These are phyloP conservation scores for Elegia similella DNA, from an alignment of 2,888 invertebrate genomes.

Conservation along the genomic window DNA sequence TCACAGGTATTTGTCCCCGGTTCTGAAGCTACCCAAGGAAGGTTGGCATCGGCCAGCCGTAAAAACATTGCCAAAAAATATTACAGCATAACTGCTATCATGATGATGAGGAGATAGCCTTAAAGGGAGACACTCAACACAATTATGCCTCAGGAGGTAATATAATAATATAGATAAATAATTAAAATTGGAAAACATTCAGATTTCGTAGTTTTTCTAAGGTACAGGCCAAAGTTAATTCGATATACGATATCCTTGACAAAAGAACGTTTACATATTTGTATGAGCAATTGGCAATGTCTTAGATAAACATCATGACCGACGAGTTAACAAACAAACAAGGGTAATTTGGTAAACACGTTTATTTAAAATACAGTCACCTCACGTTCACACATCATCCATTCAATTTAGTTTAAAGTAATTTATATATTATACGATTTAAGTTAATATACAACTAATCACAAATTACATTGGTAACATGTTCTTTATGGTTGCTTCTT, in stretches of 20 bases:
- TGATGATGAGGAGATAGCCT: no score
- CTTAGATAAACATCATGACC: conserved; percentile 12
- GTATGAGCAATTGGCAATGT: not conserved
- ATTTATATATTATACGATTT: conserved; percentile 33
- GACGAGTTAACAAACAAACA: conserved; percentile 39
- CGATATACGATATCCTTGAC: not conserved
- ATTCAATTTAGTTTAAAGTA: conserved; percentile 54
- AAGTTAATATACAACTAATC: conserved; percentile 31
- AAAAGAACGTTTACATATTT: not conserved
- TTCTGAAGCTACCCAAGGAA: no score
- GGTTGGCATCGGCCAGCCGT: no score
- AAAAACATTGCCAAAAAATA: no score
- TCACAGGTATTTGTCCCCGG: no score
- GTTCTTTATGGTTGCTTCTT: not conserved
- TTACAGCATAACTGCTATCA: no score
- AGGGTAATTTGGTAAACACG: conserved; percentile 64
- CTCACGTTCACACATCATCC: conserved; percentile 56
- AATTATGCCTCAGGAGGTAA: no score
- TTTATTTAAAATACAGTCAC: conserved; percentile 66
- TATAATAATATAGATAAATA: no score
- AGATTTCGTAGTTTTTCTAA: no score
- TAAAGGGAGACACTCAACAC: no score
- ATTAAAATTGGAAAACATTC: no score
- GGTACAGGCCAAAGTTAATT: not conserved
- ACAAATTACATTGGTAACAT: conserved; percentile 19